Evolutionary conservation across 2,888 invertebrate species (phyloP).

Genomic region (Agonopterix heracliana): DNA sequence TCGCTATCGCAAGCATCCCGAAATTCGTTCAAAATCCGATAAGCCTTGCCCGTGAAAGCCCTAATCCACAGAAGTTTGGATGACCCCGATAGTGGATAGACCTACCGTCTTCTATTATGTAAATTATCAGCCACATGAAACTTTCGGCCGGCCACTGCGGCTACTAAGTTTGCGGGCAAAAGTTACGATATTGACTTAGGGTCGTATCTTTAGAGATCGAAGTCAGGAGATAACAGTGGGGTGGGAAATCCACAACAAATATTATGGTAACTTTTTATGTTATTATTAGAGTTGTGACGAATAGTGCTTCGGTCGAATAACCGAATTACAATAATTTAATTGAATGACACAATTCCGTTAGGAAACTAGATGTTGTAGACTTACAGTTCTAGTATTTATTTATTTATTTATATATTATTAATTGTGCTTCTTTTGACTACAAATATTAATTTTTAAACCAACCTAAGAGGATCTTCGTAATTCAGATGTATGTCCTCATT

Average conservation of each 20-base stretch:
- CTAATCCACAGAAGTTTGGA: conserved; percentile 71
- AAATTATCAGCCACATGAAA: conserved; percentile 72
- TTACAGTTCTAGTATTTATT: too few species aligned
- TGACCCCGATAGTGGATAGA: conserved; percentile 71
- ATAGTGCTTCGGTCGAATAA: too few species aligned
- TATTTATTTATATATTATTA: too few species aligned
- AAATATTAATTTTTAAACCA: too few species aligned
- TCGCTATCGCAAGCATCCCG: conserved; percentile 67
- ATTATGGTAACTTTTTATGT: conserved; percentile 12
- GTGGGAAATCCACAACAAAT: conserved; percentile 31
- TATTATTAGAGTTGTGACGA: neutral
- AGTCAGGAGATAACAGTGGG: conserved; percentile 37
- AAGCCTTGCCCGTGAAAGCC: conserved; percentile 68
- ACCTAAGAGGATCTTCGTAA: too few species aligned
- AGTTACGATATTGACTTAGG: conserved; percentile 64
- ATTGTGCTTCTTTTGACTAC: too few species aligned
- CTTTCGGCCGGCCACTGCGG: conserved; percentile 60
- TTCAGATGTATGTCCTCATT: too few species aligned
- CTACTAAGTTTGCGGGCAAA: conserved; percentile 60
- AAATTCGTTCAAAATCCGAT: conserved; percentile 73
- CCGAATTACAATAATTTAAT: too few species aligned
- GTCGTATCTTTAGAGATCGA: conserved; percentile 49
- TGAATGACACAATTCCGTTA: too few species aligned
- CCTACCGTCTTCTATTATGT: conserved; percentile 73
- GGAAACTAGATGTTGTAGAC: too few species aligned